Evolutionary conservation across 2,797 vertebrate genomes (phyloP).

Genomic region (Smutsia temminckii): DNA sequence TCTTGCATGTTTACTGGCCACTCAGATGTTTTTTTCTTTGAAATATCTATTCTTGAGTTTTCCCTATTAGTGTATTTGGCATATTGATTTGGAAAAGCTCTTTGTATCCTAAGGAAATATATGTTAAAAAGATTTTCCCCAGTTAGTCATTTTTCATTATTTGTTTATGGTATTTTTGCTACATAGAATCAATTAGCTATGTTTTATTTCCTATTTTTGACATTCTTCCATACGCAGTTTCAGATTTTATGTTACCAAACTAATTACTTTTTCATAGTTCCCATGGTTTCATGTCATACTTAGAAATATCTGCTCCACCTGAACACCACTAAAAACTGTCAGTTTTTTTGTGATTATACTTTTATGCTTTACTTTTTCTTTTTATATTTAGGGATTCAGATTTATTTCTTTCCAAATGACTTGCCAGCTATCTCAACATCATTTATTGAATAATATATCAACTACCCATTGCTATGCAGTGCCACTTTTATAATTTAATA

Average conservation of each 20-base stretch:
- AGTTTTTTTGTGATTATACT: slow-evolving; percentile 17
- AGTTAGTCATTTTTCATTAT: neutral
- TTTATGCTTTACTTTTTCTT: slow-evolving; percentile 21
- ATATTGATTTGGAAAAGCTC: neutral
- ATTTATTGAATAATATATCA: slow-evolving; percentile 10
- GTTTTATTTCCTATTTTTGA: slow-evolving; percentile 12
- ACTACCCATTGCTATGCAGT: neutral
- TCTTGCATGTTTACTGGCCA: neutral
- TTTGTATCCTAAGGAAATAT: slow-evolving; percentile 46
- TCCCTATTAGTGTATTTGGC: neutral
- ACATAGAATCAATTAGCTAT: neutral
- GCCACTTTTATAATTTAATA: slow-evolving; percentile 9
- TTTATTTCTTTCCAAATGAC: slow-evolving; percentile 48
- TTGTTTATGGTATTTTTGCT: slow-evolving; percentile 7
- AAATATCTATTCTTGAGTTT: slow-evolving; percentile 11
- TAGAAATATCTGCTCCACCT: slow-evolving; percentile 37
- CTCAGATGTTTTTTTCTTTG: neutral
- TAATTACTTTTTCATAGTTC: neutral
- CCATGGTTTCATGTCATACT: neutral
- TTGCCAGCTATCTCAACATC: neutral
- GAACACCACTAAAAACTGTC: neutral
- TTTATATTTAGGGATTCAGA: slow-evolving; percentile 11
- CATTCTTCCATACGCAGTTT: slow-evolving; percentile 7
- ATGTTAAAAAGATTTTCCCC: neutral
- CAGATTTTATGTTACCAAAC: slow-evolving; percentile 39